Percentiles rank a stretch among this genome's conserved stretches.
Evolutionary conservation across 2,113 vertebrate genomes (phyloP).

Genomic region (Aix galericulata): DNA sequence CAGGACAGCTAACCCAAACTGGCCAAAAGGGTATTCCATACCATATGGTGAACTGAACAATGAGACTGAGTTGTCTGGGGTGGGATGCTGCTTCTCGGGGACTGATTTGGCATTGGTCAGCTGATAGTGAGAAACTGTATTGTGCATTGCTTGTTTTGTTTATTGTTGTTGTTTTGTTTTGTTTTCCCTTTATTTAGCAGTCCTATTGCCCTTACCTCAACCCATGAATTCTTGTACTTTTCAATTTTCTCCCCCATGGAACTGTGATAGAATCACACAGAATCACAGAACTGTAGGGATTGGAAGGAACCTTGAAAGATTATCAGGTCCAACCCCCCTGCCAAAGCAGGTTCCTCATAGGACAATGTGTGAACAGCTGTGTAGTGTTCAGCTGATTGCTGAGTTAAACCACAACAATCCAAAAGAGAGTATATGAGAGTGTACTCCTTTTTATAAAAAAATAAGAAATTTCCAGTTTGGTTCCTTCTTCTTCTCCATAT

Average conservation of each 20-base stretch:
- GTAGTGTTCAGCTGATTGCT: no score
- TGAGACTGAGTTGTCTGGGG: background rate
- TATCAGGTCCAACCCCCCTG: no score
- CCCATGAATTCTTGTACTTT: background rate
- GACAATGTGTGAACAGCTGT: no score
- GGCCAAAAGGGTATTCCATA: background rate
- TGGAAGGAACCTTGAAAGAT: no score
- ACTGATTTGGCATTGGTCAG: background rate
- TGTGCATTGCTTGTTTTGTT: background rate
- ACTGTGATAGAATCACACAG: no score
- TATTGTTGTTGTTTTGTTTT: background rate
- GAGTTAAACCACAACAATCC: no score
- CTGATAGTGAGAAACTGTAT: background rate
- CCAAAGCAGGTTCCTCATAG: no score
- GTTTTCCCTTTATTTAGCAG: background rate
- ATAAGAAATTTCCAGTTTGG: rapidly evolving
- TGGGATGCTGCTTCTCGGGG: background rate
- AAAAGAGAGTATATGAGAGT: background rate
- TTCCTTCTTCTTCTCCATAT: background rate
- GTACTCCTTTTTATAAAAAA: background rate
- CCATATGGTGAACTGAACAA: background rate
- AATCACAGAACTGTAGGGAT: no score
- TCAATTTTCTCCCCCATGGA: background rate
- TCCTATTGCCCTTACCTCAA: background rate
- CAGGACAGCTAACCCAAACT: background rate